Evolutionary conservation across 2,113 vertebrate species (phyloP), one percentile per base, ranked within the genome.

Genomic region (Cyrtonyx montezumae): DNA sequence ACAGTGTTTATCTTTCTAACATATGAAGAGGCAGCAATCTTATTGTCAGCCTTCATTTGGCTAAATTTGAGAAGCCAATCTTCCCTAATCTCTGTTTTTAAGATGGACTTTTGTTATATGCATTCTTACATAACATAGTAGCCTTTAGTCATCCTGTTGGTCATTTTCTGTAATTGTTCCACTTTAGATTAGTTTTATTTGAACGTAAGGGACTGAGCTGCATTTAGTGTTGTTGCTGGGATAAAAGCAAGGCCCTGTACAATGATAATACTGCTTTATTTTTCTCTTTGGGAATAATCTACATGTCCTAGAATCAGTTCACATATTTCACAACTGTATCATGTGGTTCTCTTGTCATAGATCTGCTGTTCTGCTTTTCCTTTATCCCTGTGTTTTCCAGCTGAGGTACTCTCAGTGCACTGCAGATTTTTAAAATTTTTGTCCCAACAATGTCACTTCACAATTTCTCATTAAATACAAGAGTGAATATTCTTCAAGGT

Each of bases 31-130:
- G 55, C 68, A 67, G 76, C 82, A 80, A 63, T 94, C 61, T 93
- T 94, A 80, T 4, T 93, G 82, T 93, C 76, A 93, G 46, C 79
- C 83, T 93, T 88, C 79, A 75, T 94, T 94, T 92, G 83, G 34
- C 65, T 63, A 12, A 59, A 67, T 17, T 65, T 55, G 79, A 91
- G 90, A 88, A 93, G 28, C 70, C 62, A 79, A 20, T 68, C 45
- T 63, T 70, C 68, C 90, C 76, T 91, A 40, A 43, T 88, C 49
- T 90, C 71, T 78, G 43, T 61, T 91, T 67, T 78, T 84, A 68
- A 68, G 34, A 61, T 36, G 67, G n/a, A 9, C 42, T 88, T 95
- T 90, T 79, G 65, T 55, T 83, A 63, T 15, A 4, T 5, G 0
- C 18, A 3, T 90, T 84, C 67, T 82, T 83, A 37, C 28, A 21